Evolutionary conservation across 2,888 invertebrate species (phyloP), one percentile per base, ranked within the genome.

Genomic region (Lymantria monacha): DNA sequence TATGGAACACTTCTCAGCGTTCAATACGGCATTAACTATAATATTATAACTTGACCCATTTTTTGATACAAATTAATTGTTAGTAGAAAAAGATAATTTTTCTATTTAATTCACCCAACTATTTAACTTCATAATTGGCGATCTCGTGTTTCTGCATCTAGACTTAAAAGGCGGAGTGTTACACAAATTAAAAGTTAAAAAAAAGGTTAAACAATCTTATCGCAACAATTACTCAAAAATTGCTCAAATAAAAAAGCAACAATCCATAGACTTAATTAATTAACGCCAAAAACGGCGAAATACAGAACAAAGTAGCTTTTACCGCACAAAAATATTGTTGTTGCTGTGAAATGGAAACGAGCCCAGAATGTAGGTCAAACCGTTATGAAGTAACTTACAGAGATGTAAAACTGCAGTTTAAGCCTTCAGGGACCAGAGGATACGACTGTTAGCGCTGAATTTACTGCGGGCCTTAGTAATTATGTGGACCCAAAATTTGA

Each of bases 261-360:
- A 63, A 40, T 48, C 49, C 15, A 53, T 51, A 42, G 50, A 75
- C 81, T 79, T 83, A 82, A 83, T 85, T 83, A 86, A 85, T 85
- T 78, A 82, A 76, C 78, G 69, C 68, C 72, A 55, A 74, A n/a
- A 76, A 74, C 71, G 45, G 69, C 70, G 65, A 74, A n/a, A 76
- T 72, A 70, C 63, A 66, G 67, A 75, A 81, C 83, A 81, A 81
- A 82, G 79, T 79, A 74, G 73, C 74, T 71, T 78, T 75, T 77
- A 71, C 70, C 73, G 70, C 73, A 79, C 80, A 81, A 83, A 86
- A 87, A 85, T 85, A 82, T 81, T 71, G 77, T 78, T 79, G 81
- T 79, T 81, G 71, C 78, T 69, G 71, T 53, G 67, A 76, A 78
- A 83, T 77, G 59, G 62, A 66, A 83, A 77, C 72, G 76, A 72